phyloP scores from a whole-genome alignment of 2,113 vertebrate species.

The Aptenodytes forsteri region DNA sequence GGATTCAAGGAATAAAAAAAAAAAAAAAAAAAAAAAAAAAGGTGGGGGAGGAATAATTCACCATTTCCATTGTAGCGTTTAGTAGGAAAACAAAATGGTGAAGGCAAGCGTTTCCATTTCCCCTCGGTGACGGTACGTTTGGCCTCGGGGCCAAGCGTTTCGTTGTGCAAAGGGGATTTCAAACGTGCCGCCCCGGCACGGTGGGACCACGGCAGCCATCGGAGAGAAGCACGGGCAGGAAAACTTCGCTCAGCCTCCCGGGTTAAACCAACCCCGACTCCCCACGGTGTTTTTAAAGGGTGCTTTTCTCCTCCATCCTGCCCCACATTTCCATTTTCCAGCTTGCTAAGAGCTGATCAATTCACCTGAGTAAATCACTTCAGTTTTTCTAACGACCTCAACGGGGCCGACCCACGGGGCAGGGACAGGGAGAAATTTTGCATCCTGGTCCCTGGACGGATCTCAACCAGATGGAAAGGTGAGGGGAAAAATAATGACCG shows the following conservation, averaged over 20 bases:
- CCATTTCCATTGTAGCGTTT: conserved; percentile 30
- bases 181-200: not conserved
- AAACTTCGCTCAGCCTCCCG: accelerated
- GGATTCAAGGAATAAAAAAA: conserved; percentile 33
- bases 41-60: conserved; percentile 70
- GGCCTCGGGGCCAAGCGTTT: not conserved
- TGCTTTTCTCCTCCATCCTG: conserved; percentile 17
- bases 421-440: not conserved
- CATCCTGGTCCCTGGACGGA: conserved; percentile 26
- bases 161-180: not conserved
- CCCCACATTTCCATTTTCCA: not conserved
- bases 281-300: not conserved
- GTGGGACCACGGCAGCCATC: not conserved
- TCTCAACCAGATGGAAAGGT: conserved; percentile 13
- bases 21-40: conserved; percentile 21
- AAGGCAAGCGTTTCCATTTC: conserved; percentile 51
- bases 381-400: not conserved
- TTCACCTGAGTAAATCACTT: conserved; percentile 71
- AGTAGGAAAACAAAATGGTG: conserved; percentile 42
- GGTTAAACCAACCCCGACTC: not conserved
- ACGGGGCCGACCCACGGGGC: accelerated
- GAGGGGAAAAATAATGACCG: not conserved
- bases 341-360: not conserved
- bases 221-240: not conserved
- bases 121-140: not conserved